Evolutionary conservation across 2,797 vertebrate genomes (phyloP).

Genomic region (Sciurus carolinensis): DNA sequence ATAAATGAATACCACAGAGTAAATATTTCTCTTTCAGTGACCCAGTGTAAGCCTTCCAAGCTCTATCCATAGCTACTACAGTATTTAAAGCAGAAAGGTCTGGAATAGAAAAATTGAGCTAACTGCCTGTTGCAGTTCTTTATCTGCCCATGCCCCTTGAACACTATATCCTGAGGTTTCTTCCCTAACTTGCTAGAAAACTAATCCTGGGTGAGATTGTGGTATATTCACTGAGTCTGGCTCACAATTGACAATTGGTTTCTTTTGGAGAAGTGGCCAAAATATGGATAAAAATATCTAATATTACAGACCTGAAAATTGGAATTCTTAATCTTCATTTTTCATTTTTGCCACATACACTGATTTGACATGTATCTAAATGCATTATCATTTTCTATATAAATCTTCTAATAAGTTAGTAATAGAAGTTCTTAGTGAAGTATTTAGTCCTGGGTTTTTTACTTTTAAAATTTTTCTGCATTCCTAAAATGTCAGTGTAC

Average conservation of each 20-base stretch:
- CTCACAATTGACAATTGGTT: constrained; percentile 27
- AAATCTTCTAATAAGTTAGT: too few species aligned
- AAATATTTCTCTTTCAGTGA: constrained; percentile 26
- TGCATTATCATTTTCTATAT: neutral
- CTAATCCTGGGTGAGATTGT: neutral
- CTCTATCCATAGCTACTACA: neutral
- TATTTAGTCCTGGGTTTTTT: too few species aligned
- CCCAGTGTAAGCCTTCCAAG: neutral
- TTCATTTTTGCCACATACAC: neutral
- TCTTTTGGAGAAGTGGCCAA: constrained; percentile 37
- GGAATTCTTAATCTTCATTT: too few species aligned
- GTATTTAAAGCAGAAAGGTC: constrained; percentile 2
- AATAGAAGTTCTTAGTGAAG: too few species aligned
- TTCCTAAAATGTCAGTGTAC: too few species aligned
- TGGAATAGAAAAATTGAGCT: neutral
- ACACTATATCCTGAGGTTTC: neutral
- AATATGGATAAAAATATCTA: constrained; percentile 37
- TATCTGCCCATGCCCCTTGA: neutral
- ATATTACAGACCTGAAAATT: neutral
- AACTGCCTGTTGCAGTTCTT: neutral
- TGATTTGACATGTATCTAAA: constrained; percentile 41
- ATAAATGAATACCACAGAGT: neutral
- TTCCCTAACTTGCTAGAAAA: constrained; percentile 7
- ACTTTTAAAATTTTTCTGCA: too few species aligned
- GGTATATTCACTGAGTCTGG: neutral